Evolutionary conservation across 2,888 invertebrate species (phyloP), one percentile per base, ranked within the genome.

Genomic region (Mamestra brassicae): DNA sequence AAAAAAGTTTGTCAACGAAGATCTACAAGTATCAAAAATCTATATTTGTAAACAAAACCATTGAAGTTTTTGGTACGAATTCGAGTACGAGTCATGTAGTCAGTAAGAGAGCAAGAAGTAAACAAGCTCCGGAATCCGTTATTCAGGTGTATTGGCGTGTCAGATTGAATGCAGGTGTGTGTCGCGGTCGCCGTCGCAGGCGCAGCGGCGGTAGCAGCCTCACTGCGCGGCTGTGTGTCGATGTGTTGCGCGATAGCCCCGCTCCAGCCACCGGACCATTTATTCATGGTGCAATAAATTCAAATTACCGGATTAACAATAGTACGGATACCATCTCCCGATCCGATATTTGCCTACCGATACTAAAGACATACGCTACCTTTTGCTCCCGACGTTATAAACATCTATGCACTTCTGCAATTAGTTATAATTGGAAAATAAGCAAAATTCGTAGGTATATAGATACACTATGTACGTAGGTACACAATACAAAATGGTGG

Each of bases 271-370:
- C 92, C 90, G 91, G 91, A 95, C 95, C 94, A 95, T 96, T 96
- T 96, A 95, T 95, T 94, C 95, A 95, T 93, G 93, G 91, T 91
- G 96, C 95, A 96, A 96, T 96, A 96, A 96, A 96, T 96, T 96
- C 96, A 96, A 96, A 96, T 96, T 96, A 96, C 96, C 90, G 96
- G 95, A 96, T 96, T 96, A 96, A 96, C 96, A 96, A 96, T 96
- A 96, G 94, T 93, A 91, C 84, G 95, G 96, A 96, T 96, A 95
- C 90, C 92, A 96, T 96, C 96, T 93, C 87, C 85, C 76, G 88
- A 87, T 89, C 86, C 91, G 93, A 94, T 94, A 93, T 91, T 91
- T 89, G 89, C 90, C 85, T 82, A 85, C 86, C 89, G 91, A 92
- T 93, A 93, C 87, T 89, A 86, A 87, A 89, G 85, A 90, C 89